Evolutionary conservation across 2,888 invertebrate species (phyloP).

Genomic region (Platynereis dumerilii): DNA sequence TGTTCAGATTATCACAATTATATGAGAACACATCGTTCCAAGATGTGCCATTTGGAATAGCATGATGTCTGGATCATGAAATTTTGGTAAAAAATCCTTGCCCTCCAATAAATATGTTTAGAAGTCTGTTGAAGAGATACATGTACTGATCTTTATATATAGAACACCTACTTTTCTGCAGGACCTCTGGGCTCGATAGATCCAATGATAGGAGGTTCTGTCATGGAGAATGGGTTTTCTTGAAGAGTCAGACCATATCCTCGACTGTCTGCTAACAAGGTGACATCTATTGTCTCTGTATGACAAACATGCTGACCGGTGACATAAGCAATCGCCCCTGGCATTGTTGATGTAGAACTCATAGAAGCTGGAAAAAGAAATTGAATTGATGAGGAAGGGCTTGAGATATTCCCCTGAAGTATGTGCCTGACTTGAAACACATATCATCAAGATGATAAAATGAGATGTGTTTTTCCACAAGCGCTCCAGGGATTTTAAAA

Average conservation of each 20-base stretch:
- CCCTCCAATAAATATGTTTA: too few species aligned
- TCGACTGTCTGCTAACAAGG: constrained; percentile 65
- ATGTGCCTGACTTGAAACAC: too few species aligned
- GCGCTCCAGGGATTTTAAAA: too few species aligned
- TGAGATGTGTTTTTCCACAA: too few species aligned
- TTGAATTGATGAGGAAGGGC: too few species aligned
- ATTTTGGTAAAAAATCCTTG: too few species aligned
- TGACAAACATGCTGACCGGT: constrained; percentile 64
- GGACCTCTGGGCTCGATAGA: constrained; percentile 68
- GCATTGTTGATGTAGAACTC: background rate
- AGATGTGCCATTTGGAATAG: too few species aligned
- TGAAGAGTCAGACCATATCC: constrained; percentile 68
- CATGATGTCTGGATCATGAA: too few species aligned
- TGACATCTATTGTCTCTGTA: constrained; percentile 67
- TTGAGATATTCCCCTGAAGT: too few species aligned
- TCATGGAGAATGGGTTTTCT: constrained; percentile 52
- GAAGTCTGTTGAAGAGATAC: background rate
- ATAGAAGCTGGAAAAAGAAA: background rate
- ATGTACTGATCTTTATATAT: background rate
- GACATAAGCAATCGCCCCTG: constrained; percentile 16
- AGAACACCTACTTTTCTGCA: constrained; percentile 68
- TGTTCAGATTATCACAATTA: too few species aligned
- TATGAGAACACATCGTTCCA: too few species aligned
- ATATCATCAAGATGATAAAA: too few species aligned
- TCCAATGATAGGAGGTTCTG: constrained; percentile 65